Conservation (phyloP, 2,888 invertebrate species). For the Cataglyphis albicans region DNA sequence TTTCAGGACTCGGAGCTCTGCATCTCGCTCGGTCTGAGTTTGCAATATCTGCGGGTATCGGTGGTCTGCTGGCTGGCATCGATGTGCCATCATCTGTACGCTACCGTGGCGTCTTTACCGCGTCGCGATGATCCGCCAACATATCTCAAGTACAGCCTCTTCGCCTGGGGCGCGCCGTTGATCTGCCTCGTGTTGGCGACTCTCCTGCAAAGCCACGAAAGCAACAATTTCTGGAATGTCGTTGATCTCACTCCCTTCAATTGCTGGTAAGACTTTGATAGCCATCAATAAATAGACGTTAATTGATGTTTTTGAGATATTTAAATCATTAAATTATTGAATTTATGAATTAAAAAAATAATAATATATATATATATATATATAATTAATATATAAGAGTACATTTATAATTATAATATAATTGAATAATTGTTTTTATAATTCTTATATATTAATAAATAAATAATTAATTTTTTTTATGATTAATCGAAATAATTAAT, state of each 20-base stretch:
- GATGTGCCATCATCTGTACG: slow-evolving; percentile 89
- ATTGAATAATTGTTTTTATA: neutral
- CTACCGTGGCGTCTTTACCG: slow-evolving; percentile 84
- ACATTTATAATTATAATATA: neutral
- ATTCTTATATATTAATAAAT: neutral
- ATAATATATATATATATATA: neutral
- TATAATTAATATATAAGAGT: neutral
- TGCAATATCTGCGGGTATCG: slow-evolving; percentile 89
- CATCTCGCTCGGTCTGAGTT: slow-evolving; percentile 88
- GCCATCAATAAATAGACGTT: neutral
- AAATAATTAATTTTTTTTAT: neutral
- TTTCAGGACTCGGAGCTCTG: slow-evolving; percentile 89
- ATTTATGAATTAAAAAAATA: too few species aligned
- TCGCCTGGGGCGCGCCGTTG: slow-evolving; percentile 90
- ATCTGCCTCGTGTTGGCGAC: slow-evolving; percentile 87
- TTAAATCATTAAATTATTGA: neutral
- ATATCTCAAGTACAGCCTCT: slow-evolving; percentile 87
- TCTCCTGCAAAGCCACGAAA: slow-evolving; percentile 87
- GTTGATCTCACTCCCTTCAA: slow-evolving; percentile 86
- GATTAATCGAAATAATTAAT: neutral
- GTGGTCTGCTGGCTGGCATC: slow-evolving; percentile 90
- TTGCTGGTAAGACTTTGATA: slow-evolving; percentile 86
- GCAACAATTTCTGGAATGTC: slow-evolving; percentile 86
- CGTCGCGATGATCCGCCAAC: slow-evolving; percentile 84
- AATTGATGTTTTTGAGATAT: neutral